Base-by-base conservation (phyloP, 2,888 invertebrate genomes). In the Drosophila villosipedis region DNA sequence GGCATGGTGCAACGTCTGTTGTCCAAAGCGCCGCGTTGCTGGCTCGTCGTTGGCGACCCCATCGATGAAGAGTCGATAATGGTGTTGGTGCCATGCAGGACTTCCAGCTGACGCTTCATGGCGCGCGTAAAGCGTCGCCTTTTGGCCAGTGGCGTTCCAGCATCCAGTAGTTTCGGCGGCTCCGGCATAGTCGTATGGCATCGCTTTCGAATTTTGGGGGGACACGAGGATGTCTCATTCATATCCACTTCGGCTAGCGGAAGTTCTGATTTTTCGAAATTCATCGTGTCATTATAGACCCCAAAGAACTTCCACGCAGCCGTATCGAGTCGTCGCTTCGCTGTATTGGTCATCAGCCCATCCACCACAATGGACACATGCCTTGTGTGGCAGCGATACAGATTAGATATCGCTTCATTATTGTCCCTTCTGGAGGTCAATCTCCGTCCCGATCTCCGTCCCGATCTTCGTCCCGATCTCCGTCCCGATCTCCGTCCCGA, bases 361-460 rank as follows among this genome's bases (percentile, higher is more conserved):
- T 80, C 84, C 31, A 88, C 74, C 52, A 80, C 62, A 7, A 88
- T 88, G 49, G 89, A 85, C 0, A 83, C 85, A 43, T 85, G 78
- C 0, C 83, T 76, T 22, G 86, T 76, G 6, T 73, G 73, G 9
- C 83, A 80, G 25, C 89, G 86, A 70, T 67, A 78, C 41, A 84
- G 31, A 12, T 73, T 65, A 0, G 61, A 39, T 16, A 16, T 19
- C n/a, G 1, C 47, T 2, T 59, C 68, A 1, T 65, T 5, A 14
- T 5, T 14, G 35, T 5, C 35, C 35, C 14, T 35, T 14, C 14
- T 14, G 14, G 35, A 35, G 14, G 35, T 35, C 35, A 35, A 7
- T 19, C 7, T 30, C 30, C 30, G 30, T 30, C 0, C 4, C 28
- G 28, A 28, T 28, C 4, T 37, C 16, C n/a, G n/a, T n/a, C n/a